Percentiles rank a stretch among this genome's conserved stretches.
phyloP scores from a whole-genome alignment of 2,888 invertebrate genomes.

The Mesorhabditis spiculigera region DNA sequence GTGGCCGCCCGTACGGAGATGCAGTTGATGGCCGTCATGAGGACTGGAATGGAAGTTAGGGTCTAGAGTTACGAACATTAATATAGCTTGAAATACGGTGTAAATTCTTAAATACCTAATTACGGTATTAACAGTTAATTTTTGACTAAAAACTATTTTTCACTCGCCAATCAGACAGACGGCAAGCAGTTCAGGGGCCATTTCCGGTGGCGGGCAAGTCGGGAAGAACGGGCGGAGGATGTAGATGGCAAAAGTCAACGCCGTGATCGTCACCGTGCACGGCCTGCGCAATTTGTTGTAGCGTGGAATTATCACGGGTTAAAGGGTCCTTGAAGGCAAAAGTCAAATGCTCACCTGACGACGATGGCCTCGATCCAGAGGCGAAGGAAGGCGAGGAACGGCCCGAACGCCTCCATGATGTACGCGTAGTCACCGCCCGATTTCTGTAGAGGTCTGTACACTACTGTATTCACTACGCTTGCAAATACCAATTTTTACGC shows the following conservation, averaged over 20 bases:
- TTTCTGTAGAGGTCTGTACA: slow-evolving; percentile 21
- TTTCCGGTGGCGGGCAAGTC: slow-evolving; percentile 85
- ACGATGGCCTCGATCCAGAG: slow-evolving; percentile 98
- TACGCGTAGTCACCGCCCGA: slow-evolving; percentile 87
- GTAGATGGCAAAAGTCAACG: slow-evolving; percentile 92
- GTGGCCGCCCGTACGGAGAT: slow-evolving; percentile 95
- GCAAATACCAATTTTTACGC: too few species aligned
- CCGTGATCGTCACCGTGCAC: slow-evolving; percentile 93
- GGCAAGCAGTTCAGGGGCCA: slow-evolving; percentile 80
- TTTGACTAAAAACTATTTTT: too few species aligned
- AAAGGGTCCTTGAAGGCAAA: neutral
- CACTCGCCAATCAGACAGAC: slow-evolving; percentile 83
- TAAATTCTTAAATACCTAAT: too few species aligned
- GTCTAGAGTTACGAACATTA: too few species aligned
- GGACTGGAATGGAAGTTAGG: slow-evolving; percentile 67
- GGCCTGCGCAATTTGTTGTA: slow-evolving; percentile 67
- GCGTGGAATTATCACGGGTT: neutral
- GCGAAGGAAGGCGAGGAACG: slow-evolving; percentile 89
- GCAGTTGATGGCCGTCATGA: slow-evolving; percentile 92
- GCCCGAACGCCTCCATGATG: slow-evolving; percentile 97
- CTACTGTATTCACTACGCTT: too few species aligned
- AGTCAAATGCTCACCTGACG: slow-evolving; percentile 35
- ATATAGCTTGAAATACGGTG: too few species aligned
- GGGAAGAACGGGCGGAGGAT: slow-evolving; percentile 92
- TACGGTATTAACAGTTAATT: too few species aligned